These are phyloP conservation scores for Ochropleura leucogaster DNA, from an alignment of 2,888 invertebrate species.

Conservation along the genomic window DNA sequence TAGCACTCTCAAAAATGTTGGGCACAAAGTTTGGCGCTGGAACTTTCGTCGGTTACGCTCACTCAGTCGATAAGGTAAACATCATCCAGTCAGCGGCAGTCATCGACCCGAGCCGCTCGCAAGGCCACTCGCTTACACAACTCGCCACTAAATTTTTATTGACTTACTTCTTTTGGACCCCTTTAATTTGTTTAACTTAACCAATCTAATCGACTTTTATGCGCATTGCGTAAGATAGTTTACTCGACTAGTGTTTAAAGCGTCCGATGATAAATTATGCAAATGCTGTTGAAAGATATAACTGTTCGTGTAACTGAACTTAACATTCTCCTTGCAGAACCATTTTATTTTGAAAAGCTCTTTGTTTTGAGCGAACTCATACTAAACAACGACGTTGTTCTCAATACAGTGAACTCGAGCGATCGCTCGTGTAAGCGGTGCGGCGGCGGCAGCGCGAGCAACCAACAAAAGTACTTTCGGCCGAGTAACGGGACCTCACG, in stretches of 20 bases:
- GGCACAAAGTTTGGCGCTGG: conserved; percentile 72
- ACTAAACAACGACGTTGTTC: conserved; percentile 80
- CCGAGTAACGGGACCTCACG: conserved; percentile 88
- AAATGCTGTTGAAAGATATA: conserved; percentile 66
- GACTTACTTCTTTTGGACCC: conserved; percentile 68
- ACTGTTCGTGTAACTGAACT: conserved; percentile 72
- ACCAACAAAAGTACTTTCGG: conserved; percentile 89
- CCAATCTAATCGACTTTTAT: conserved; percentile 43
- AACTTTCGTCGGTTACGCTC: conserved; percentile 83
- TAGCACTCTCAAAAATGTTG: conserved; percentile 72
- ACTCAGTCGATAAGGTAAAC: conserved; percentile 86
- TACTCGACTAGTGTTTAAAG: conserved; percentile 22
- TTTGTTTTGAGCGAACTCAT: conserved; percentile 82
- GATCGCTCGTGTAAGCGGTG: conserved; percentile 79
- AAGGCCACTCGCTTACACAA: conserved; percentile 89
- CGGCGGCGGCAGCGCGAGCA: conserved; percentile 70
- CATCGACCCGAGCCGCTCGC: conserved; percentile 83
- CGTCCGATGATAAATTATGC: conserved; percentile 61
- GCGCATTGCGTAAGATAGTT: conserved; percentile 36
- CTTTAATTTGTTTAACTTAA: conserved; percentile 61
- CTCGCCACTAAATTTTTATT: conserved; percentile 78
- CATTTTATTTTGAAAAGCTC: conserved; percentile 79
- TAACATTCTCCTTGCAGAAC: conserved; percentile 62
- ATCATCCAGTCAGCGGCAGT: conserved; percentile 80
- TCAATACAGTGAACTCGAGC: conserved; percentile 86